Percentiles rank a stretch among this genome's conserved stretches.
phyloP scores from a whole-genome alignment of 2,797 vertebrate species.

The Dendrocincla fuliginosa region DNA sequence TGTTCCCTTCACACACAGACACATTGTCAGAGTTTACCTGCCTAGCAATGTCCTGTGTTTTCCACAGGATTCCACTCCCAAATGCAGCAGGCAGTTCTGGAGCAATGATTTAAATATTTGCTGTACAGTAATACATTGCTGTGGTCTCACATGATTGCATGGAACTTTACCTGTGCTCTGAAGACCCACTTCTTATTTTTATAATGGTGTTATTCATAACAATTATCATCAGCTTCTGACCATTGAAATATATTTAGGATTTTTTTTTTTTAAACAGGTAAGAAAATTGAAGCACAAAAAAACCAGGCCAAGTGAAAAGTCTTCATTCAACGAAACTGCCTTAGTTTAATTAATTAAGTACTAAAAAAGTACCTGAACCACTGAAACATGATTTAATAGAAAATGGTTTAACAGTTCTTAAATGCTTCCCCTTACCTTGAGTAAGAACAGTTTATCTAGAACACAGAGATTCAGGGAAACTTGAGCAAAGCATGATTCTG shows the following conservation, averaged over 20 bases:
- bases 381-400: not conserved
- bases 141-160: rapidly evolving
- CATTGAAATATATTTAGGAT: not conserved
- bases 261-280: not conserved
- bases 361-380: not conserved
- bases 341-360: not conserved
- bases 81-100: not conserved
- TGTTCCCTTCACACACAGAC: not conserved
- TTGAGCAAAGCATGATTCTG: not conserved
- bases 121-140: not conserved
- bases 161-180: not conserved
- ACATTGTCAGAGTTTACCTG: not conserved
- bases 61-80: not conserved
- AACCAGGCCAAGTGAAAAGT: not conserved
- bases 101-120: not conserved
- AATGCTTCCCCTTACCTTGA: not conserved
- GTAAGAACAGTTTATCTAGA: not conserved
- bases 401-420: not conserved
- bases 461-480: not conserved
- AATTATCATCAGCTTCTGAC: not conserved
- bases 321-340: not conserved
- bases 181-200: not conserved
- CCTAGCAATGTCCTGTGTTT: not conserved
- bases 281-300: not conserved
- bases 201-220: not conserved